Evolutionary conservation across 2,113 vertebrate species (phyloP), one percentile per base, ranked within the genome.

Genomic region (Poeciliopsis retropinna): DNA sequence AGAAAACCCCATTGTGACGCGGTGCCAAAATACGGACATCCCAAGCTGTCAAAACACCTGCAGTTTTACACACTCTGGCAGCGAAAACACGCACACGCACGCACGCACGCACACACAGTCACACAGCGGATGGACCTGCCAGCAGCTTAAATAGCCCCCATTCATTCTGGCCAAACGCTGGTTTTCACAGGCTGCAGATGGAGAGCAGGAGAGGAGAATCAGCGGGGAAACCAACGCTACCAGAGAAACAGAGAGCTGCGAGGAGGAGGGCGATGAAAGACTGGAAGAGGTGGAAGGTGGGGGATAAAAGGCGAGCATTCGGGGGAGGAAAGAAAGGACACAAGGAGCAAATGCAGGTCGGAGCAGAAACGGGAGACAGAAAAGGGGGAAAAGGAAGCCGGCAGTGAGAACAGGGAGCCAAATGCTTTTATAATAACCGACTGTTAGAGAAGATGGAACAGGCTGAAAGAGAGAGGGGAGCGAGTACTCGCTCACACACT

Each of bases 91-190:
- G 44, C 63, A 79, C 72, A 70, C 44, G 57, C 66, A 81, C 72
- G 65, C 44, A 47, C 5, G 1, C 17, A 5, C 44, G 19, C 44
- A 19, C 44, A 19, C 1, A 0, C 44, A 7, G 44, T 47, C 71
- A 34, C 66, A 82, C 72, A 70, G 54, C 0, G 69, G 72, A 78
- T 81, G 76, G 86, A 88, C 83, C 86, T 88, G 91, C 88, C 90
- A 88, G 77, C 67, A 77, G 76, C 79, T 86, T 88, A 91, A 93
- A 91, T 89, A 84, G 90, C 80, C 80, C 84, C 86, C 82, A 92
- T 92, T 92, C 75, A 91, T 93, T 85, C 77, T 88, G 80, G 76
- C 78, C 78, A 89, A 87, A 83, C 81, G 81, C 77, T 70, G 75
- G 57, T 74, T 67, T 76, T 76, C 83, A 76, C 62, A 83, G 83